A percentile compares a stretch with the other conserved stretches of the same genome.
Evolutionary conservation across 2,797 vertebrate genomes (phyloP).

Genomic region (Distichodus sexfasciatus): DNA sequence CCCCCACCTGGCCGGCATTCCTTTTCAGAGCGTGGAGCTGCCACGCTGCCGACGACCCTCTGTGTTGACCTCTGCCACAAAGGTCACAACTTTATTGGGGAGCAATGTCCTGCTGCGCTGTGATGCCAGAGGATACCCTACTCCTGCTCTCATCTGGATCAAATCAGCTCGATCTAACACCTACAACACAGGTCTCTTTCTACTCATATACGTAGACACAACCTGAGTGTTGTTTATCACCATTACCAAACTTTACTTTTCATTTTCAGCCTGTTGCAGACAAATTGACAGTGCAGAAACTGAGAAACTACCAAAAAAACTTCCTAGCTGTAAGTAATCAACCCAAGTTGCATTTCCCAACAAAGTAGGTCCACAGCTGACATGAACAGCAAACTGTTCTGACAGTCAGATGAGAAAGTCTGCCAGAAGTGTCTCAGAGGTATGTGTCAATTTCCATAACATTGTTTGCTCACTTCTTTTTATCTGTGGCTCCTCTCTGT

Average conservation of each 20-base stretch:
- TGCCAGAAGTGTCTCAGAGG: neutral
- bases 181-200: conserved; percentile 75
- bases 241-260: conserved; percentile 7
- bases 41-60: conserved; percentile 85
- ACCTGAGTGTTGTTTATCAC: neutral
- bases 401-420: neutral
- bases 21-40: conserved; percentile 77
- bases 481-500: neutral
- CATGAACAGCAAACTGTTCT: too few relatives aligned
- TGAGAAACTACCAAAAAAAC: conserved; percentile 59
- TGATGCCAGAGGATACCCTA: conserved; percentile 86
- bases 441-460: neutral
- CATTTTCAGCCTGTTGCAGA: conserved; percentile 63
- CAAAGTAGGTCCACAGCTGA: too few relatives aligned
- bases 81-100: conserved; percentile 81
- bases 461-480: neutral
- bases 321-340: conserved; percentile 65
- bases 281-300: conserved; percentile 45
- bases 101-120: conserved; percentile 90
- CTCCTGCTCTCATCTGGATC: conserved; percentile 84
- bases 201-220: neutral
- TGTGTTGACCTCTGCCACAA: conserved; percentile 86
- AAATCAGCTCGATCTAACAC: conserved; percentile 69
- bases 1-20: conserved; percentile 71
- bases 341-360: too few relatives aligned